Conservation (phyloP, 1,140 invertebrate species). For the Bombus superbus region DNA sequence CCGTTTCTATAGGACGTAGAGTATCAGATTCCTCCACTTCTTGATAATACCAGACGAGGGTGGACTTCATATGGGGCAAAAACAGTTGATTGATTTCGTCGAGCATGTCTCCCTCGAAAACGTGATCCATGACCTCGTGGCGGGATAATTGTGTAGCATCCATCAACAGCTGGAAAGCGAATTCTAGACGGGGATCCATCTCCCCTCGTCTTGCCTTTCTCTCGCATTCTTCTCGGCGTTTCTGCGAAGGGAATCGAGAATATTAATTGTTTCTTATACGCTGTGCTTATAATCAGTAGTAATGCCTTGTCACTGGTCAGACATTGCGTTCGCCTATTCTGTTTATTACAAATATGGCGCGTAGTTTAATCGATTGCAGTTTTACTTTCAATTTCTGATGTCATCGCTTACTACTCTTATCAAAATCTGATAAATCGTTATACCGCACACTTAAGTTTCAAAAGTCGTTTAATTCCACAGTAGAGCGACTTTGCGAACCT, state of each 20-base stretch:
- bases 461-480: background rate
- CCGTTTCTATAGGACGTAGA: slow-evolving; percentile 80
- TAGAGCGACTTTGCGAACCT: background rate
- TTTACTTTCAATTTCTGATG: background rate
- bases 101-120: slow-evolving; percentile 94
- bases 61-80: slow-evolving; percentile 92
- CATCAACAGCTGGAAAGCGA: slow-evolving; percentile 92
- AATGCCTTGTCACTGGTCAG: background rate
- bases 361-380: background rate
- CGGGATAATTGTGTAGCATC: slow-evolving; percentile 90
- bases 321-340: background rate
- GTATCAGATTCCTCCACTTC: slow-evolving; percentile 89
- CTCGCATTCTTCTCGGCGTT: slow-evolving; percentile 94
- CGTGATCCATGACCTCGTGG: slow-evolving; percentile 94
- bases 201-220: slow-evolving; percentile 92
- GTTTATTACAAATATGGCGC: background rate
- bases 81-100: slow-evolving; percentile 95
- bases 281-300: background rate
- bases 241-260: slow-evolving; percentile 80
- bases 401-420: background rate
- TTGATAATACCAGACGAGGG: slow-evolving; percentile 96
- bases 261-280: background rate
- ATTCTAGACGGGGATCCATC: slow-evolving; percentile 94
- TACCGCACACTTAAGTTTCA: background rate
- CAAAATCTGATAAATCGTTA: background rate